Conservation (phyloP, 2,113 vertebrate genomes). For the Onychorhynchus coronatus region DNA sequence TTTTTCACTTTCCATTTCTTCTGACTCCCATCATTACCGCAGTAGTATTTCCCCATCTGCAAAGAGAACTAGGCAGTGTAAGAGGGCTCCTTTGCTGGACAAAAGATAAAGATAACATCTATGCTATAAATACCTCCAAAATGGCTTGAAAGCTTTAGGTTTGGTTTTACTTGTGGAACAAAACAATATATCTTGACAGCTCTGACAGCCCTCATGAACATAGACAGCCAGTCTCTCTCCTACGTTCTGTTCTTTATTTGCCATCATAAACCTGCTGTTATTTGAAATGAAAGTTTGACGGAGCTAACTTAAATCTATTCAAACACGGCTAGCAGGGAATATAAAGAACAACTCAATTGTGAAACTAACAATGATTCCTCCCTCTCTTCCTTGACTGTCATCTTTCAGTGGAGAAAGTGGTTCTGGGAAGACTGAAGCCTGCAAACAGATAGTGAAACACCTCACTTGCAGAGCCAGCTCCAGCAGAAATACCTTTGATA, state of each 20-base stretch:
- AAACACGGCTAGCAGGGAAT: not conserved
- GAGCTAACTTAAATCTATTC: not conserved
- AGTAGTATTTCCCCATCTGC: not conserved
- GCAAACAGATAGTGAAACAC: slow-evolving; percentile 89
- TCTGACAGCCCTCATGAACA: not conserved
- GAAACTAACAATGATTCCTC: not conserved
- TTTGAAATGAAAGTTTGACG: not conserved
- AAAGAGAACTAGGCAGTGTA: not conserved
- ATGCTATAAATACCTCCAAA: not conserved
- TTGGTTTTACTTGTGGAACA: not conserved
- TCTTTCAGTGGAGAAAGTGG: slow-evolving; percentile 89
- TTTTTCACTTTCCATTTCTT: not conserved
- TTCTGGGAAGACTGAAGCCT: slow-evolving; percentile 90
- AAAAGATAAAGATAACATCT: not conserved
- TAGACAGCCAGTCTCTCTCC: not conserved
- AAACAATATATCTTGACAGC: not conserved
- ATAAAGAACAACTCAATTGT: not conserved
- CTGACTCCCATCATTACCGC: not conserved
- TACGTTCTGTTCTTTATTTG: not conserved
- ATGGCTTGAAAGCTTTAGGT: not conserved
- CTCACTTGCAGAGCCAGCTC: slow-evolving; percentile 78
- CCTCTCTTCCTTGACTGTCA: not conserved
- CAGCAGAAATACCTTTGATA: slow-evolving; percentile 78
- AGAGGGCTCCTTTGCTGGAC: not conserved
- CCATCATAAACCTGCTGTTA: not conserved